Evolutionary conservation across 2,113 vertebrate species (phyloP).

Genomic region (Cyrtonyx montezumae): DNA sequence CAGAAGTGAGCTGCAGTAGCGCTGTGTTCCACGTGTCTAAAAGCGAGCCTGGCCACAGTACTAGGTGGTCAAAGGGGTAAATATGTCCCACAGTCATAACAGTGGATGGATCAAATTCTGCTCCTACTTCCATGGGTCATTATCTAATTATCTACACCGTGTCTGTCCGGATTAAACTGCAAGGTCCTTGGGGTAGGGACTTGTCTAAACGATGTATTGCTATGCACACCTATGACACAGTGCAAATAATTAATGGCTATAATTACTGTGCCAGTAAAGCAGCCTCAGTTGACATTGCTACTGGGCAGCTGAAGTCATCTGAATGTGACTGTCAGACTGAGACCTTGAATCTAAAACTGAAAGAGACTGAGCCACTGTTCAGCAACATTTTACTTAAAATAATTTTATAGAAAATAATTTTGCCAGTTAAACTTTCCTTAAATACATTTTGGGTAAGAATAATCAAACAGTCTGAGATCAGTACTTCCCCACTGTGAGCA

Average conservation of each 20-base stretch:
- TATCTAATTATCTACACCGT: conserved; percentile 15
- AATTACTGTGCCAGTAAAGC: not conserved
- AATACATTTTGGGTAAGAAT: not conserved
- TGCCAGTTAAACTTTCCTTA: not conserved
- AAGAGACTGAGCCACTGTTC: not conserved
- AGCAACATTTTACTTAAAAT: not conserved
- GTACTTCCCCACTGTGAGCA: accelerated
- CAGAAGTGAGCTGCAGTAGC: accelerated
- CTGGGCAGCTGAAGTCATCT: not conserved
- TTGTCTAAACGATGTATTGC: conserved; percentile 49
- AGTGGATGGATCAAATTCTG: not conserved
- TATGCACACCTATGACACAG: conserved; percentile 19
- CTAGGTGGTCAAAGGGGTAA: not conserved
- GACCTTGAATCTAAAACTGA: not conserved
- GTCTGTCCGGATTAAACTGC: conserved; percentile 16
- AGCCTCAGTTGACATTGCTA: conserved; percentile 27
- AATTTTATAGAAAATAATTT: not conserved
- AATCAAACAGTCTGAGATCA: not conserved
- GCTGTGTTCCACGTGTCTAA: accelerated
- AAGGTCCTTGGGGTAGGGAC: conserved; percentile 24
- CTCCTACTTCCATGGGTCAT: not conserved
- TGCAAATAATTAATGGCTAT: conserved; percentile 52
- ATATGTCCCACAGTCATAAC: not conserved
- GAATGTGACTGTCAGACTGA: not conserved
- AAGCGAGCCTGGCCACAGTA: not conserved